These are phyloP conservation scores for Ladona fulva DNA, from an alignment of 1,140 invertebrate genomes.

Conservation along the genomic window DNA sequence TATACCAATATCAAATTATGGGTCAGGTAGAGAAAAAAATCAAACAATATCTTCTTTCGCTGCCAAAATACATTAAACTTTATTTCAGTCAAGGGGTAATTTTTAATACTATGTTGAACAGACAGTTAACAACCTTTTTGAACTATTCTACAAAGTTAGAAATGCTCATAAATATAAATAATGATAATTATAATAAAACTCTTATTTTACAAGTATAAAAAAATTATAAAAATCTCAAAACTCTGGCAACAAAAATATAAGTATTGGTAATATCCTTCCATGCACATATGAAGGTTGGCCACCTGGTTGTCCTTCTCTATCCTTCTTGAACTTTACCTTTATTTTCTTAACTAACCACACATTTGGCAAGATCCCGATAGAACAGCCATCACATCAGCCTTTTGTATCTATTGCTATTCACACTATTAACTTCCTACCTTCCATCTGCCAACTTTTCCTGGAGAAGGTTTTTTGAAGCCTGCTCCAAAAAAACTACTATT, in stretches of 20 bases:
- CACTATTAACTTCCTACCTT: background rate
- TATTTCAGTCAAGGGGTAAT: slow-evolving; percentile 9
- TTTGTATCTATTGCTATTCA: slow-evolving; percentile 10
- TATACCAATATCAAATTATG: background rate
- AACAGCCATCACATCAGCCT: slow-evolving; percentile 3
- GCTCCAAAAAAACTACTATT: background rate
- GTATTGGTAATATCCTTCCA: slow-evolving; percentile 9
- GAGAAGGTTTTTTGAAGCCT: background rate
- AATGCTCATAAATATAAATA: slow-evolving; percentile 11
- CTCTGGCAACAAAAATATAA: slow-evolving; percentile 10
- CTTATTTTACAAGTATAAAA: slow-evolving; percentile 6
- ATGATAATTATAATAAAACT: slow-evolving; percentile 11
- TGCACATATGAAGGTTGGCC: slow-evolving; percentile 7
- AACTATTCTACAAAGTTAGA: slow-evolving; percentile 10
- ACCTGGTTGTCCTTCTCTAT: background rate
- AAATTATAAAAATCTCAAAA: slow-evolving; percentile 11
- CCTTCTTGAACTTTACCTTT: background rate
- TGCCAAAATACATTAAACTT: slow-evolving; percentile 10
- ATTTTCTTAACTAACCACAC: background rate
- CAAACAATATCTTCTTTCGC: slow-evolving; percentile 3
- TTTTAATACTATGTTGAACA: slow-evolving; percentile 9
- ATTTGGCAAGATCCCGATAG: background rate
- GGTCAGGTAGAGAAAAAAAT: background rate
- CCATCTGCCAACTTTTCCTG: background rate
- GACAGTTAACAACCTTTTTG: slow-evolving; percentile 9